Evolutionary conservation across 2,113 vertebrate species (phyloP), one percentile per base, ranked within the genome.

Genomic region (Rafetus swinhoei): DNA sequence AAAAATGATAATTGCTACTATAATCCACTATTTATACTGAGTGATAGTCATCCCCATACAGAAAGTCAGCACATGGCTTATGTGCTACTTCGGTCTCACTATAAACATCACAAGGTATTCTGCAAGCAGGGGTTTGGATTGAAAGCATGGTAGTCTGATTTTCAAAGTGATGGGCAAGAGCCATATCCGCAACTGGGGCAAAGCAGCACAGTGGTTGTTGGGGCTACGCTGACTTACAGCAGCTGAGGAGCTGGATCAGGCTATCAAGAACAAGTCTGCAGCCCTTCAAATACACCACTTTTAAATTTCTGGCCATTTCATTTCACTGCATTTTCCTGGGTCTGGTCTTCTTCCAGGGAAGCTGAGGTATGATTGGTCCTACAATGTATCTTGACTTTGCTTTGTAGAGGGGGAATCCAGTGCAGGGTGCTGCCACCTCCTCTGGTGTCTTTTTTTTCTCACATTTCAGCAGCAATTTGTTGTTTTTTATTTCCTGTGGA

Each of bases 221-320:
- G 81, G 93, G 7, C 35, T 85, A 45, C 53, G 74, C 21, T 89
- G 91, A 82, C 90, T 96, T 95, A 94, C 84, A 90, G n/a, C 55
- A 65, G 72, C 82, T 81, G n/a, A 35, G 21, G 11, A 7, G 13
- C 14, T 21, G 55, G 45, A 84, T 79, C 53, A 77, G 52, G 85
- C 83, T 90, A 94, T 80, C 77, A 77, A 91, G 65, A 35, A 72
- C n/a, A 72, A 10, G n/a, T 35, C n/a, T 69, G 14, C 16, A 88
- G 60, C 9, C 14, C 27, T 91, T 39, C 32, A 89, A 80, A n/a
- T 55, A 10, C 1, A 35, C 32, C 7, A 24, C 84, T 13, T 90
- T 86, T 59, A 79, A 83, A 94, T 91, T 95, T n/a, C 79, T 95
- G 62, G 69, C 57, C n/a, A 93, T 94, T 87, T 69, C 32, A 29